Evolutionary conservation across 2,797 vertebrate genomes (phyloP).

Genomic region (Cossypha heuglini): DNA sequence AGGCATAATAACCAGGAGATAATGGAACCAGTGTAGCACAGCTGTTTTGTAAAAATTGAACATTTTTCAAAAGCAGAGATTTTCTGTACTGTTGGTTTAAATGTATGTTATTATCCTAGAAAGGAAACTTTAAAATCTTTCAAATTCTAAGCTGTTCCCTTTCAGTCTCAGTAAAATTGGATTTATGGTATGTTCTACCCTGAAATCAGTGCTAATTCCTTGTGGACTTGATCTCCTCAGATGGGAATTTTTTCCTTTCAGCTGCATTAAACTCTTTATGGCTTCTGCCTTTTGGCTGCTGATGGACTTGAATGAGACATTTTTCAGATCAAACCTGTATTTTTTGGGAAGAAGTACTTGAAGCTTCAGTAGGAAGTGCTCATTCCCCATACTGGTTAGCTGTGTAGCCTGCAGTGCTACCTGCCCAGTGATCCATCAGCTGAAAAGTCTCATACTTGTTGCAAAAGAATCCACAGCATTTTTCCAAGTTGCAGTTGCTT

Average conservation of each 20-base stretch:
- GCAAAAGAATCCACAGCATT: not conserved
- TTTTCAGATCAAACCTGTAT: not conserved
- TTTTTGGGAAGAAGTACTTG: not conserved
- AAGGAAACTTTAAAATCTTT: not conserved
- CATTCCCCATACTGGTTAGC: not conserved
- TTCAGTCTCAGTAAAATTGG: not conserved
- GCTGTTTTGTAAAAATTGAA: not conserved
- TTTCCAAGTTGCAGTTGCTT: not conserved
- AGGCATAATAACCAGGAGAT: not conserved
- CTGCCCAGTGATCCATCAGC: not conserved
- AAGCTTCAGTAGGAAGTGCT: not conserved
- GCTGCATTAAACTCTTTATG: not conserved
- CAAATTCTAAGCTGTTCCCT: not conserved
- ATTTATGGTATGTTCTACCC: not conserved
- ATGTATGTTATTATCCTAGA: not conserved
- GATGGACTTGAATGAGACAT: not conserved
- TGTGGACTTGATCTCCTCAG: not conserved
- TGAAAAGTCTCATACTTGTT: not conserved
- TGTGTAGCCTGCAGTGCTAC: not conserved
- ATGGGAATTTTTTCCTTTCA: not conserved
- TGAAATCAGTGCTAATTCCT: not conserved
- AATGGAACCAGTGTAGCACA: not conserved
- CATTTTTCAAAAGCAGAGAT: not conserved
- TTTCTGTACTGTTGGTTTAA: not conserved
- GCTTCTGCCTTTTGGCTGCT: not conserved